These are phyloP conservation scores for Sceloporus tristichus DNA, from an alignment of 2,113 vertebrate species.

Conservation along the genomic window DNA sequence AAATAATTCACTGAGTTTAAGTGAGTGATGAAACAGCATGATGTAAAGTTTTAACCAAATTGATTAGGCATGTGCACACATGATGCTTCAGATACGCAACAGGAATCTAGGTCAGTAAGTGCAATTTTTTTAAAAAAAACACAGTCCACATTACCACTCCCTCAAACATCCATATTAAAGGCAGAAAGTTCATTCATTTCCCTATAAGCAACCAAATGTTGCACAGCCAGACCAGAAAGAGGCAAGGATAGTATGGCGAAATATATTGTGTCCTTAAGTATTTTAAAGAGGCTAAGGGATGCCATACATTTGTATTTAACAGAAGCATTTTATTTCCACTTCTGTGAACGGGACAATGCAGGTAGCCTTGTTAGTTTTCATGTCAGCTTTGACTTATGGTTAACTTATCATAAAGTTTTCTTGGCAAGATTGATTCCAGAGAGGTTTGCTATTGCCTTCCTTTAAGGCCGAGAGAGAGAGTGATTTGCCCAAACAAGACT, in stretches of 20 bases:
- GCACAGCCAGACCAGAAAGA: not conserved
- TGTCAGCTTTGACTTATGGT: too few species aligned
- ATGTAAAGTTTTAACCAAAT: conserved; percentile 61
- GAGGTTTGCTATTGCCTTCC: too few species aligned
- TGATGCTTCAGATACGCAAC: conserved; percentile 48
- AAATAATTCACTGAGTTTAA: conserved; percentile 65
- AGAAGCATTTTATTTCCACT: conserved; percentile 24
- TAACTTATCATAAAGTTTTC: too few species aligned
- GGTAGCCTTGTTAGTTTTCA: not conserved
- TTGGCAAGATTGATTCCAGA: too few species aligned
- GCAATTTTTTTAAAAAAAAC: conserved; percentile 41
- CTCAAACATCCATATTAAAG: conserved; percentile 47
- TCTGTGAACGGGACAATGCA: conserved; percentile 34
- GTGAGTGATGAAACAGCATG: conserved; percentile 65
- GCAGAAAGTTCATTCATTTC: conserved; percentile 55
- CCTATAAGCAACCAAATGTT: conserved; percentile 13
- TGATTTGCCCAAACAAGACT: too few species aligned
- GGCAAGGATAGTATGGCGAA: conserved; percentile 39
- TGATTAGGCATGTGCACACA: conserved; percentile 44
- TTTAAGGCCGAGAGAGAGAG: too few species aligned
- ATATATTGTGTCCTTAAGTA: conserved; percentile 39
- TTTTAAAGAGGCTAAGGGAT: conserved; percentile 51
- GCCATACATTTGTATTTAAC: not conserved
- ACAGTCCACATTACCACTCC: conserved; percentile 46
- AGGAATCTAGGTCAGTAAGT: conserved; percentile 56